These are phyloP conservation scores for Dipodomys spectabilis DNA, from an alignment of 2,113 vertebrate species.

Conservation along the genomic window DNA sequence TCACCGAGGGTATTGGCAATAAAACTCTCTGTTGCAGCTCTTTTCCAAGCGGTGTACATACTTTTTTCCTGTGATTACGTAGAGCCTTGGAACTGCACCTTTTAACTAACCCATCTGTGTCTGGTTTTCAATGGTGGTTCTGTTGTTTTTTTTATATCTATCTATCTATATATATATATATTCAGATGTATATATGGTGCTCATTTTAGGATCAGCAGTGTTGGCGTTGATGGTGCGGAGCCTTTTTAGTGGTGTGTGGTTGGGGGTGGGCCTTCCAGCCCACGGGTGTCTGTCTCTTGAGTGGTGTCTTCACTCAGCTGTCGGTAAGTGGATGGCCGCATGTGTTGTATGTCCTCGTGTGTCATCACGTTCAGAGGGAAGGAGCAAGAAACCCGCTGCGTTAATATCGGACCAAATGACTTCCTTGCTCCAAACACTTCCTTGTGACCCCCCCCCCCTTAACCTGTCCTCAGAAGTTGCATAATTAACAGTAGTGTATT, in stretches of 20 bases:
- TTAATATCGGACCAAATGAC: constrained; percentile 95
- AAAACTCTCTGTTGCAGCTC: constrained; percentile 97
- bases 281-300: constrained; percentile 86
- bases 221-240: constrained; percentile 92
- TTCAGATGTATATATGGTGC: constrained; percentile 95
- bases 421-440: constrained; percentile 88
- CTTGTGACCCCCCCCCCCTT: constrained; percentile 84
- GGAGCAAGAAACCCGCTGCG: constrained; percentile 89
- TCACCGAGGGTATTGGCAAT: constrained; percentile 96
- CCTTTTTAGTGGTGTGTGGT: constrained; percentile 92
- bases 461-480: constrained; percentile 91
- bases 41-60: constrained; percentile 92
- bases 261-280: constrained; percentile 85
- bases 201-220: constrained; percentile 92
- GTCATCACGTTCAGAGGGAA: constrained; percentile 85
- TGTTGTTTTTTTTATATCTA: too few species aligned
- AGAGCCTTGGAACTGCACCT: constrained; percentile 91
- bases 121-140: constrained; percentile 87
- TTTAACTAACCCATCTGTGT: constrained; percentile 88
- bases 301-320: constrained; percentile 88
- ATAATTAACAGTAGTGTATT: constrained; percentile 95
- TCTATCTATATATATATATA: constrained; percentile 79
- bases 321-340: constrained; percentile 93
- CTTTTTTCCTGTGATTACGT: constrained; percentile 85
- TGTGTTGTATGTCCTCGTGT: constrained; percentile 92